Evolutionary conservation across 2,113 vertebrate genomes (phyloP), one percentile per base, ranked within the genome.

Genomic region (Solea solea): DNA sequence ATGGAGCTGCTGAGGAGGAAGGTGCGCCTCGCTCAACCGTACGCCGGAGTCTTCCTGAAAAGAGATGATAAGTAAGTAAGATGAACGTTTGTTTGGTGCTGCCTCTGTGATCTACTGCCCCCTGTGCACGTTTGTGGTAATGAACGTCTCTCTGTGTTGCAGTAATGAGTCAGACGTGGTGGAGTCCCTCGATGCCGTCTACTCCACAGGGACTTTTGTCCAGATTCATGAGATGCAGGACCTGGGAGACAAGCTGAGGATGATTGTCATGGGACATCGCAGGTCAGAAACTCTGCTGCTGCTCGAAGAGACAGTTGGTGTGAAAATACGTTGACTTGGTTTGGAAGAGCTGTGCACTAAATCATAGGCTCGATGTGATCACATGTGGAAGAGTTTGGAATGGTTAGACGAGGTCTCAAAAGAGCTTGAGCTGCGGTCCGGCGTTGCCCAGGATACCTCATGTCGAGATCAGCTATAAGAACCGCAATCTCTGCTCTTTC

Each of bases 161-260:
- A 99, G 97, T 83, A 96, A 97, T 1, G 96, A 99, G 70, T 95
- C 95, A 0, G 98, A 99, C 4, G 95, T 97, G 64, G 96, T 99
- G 48, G 95, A 96, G 71, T 96, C 90, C 86, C 91, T 99, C 58
- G 94, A 97, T 0, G 94, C 95, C n/a, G 74, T 99, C 79, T 97
- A 99, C 82, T 90, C 93, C 76, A 97, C 95, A 0, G 98, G 98
- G 41, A 99, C 97, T 0, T 99, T 99, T 21, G 97, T 99, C 8
- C 98, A 99, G 92, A 99, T 99, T 65, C 98, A 99, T 4, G 98
- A 99, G 81, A 98, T 99, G 97, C 97, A 99, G 91, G 98, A 99
- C 89, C 94, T 99, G 0, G 97, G 97, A 0, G 97, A 99, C 91
- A 97, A 97, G 83, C 78, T 99, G 65, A 95, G 97, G 1, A 99